Base-by-base conservation (phyloP, 2,888 invertebrate species). In the Tachystola acroxantha region DNA sequence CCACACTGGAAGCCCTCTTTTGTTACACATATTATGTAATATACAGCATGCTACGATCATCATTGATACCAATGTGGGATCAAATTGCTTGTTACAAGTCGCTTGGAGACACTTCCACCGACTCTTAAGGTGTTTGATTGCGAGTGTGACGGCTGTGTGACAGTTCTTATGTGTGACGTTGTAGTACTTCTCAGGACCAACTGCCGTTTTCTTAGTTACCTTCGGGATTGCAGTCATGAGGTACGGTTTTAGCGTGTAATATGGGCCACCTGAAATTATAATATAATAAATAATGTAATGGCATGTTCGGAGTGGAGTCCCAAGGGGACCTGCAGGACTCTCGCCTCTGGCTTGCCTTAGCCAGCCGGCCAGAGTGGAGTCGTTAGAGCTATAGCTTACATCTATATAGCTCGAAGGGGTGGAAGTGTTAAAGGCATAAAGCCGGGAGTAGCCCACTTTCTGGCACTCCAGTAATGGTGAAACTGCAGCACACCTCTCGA, bases 71-170 rank as follows among this genome's bases (percentile, higher is more conserved):
- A 69, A 68, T 0, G 64, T 43, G 0, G 84, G 80, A 13, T 82
- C 82, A n/a, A 77, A 75, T 12, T 80, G 82, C 26, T 79, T 79
- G 47, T 82, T 82, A 43, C 79, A 80, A 0, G 76, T 75, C 0
- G 81, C 78, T 50, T 82, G 82, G 0, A 84, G 62, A 25, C 82
- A 82, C 56, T 84, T 84, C 82, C 82, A 84, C 3, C 84, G 43
- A 19, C 73, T 73, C 39, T 84, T 84, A n/a, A 84, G 42, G 28
- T 81, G 81, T 57, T 80, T 80, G 9, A 84, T 81, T 0, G 81
- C 75, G 6, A 81, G 79, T 0, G 57, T 52, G 3, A 68, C 69
- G 0, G 65, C 59, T 1, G 45, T 52, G 40, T 74, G 71, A 0
- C 74, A 56, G 31, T 76, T 76, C 1, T 58, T 36, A 50, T 82